Evolutionary conservation across 2,888 invertebrate species (phyloP), one percentile per base, ranked within the genome.

Genomic region (Hydraecia micacea): DNA sequence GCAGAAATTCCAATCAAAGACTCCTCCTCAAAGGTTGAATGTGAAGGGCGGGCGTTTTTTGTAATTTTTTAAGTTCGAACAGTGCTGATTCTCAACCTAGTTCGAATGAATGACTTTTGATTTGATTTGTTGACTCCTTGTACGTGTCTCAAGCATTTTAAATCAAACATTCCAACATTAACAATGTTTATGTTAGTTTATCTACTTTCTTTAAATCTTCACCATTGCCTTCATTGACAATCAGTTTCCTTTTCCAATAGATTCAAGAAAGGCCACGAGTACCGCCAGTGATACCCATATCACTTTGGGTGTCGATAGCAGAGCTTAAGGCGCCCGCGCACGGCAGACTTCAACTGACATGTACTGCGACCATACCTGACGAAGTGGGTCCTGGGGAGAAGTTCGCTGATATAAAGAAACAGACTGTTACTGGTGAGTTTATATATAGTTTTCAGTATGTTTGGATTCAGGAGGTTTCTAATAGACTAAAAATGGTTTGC

Each of bases 291-390:
- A 97, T 97, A 72, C 98, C 98, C 67, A 98, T 98, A 88, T 98
- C 98, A 83, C 95, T 98, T 70, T 98, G 97, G 93, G 97, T 98
- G 83, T 98, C 98, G 77, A 97, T 98, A 87, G 97, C 98, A 4
- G 98, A 98, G 87, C 96, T 98, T 65, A 97, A 98, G 87, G 97
- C 97, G 52, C 98, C 98, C 7, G 97, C 97, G 49, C 98, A 98
- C 88, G 98, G 98, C 0, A 97, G 97, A 76, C 95, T 98, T 85
- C 97, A 98, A 91, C 97, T 98, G 80, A 98, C 98, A 55, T 98
- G 98, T 91, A 97, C 98, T 82, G 97, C 98, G 62, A 98, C 98
- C 72, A 98, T 98, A 88, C 98, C 98, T 0, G 98, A 98, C 79
- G 98, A 98, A 87, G 97, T 98, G 36, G 97, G 97, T 28, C 97